A percentile compares a stretch with the other conserved stretches of the same genome.
phyloP scores from a whole-genome alignment of 2,113 vertebrate genomes.

The Hydropotes inermis region DNA sequence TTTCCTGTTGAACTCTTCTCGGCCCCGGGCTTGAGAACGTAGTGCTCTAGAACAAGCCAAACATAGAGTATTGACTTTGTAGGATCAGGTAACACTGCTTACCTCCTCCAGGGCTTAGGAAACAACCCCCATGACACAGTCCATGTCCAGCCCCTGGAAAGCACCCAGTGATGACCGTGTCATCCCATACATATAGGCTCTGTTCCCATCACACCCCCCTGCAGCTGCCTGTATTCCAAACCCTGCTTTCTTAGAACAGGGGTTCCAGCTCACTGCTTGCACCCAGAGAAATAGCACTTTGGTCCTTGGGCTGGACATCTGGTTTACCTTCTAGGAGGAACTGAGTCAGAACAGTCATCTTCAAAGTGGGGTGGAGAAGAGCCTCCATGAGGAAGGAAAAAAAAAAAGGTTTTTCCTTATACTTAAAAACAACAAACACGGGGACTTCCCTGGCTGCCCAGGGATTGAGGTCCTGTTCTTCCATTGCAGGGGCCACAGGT shows the following conservation, averaged over 20 bases:
- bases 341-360: background rate
- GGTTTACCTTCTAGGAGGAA: background rate
- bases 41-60: background rate
- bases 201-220: accelerated
- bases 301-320: background rate
- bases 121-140: accelerated
- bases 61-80: background rate
- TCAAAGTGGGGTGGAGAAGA: background rate
- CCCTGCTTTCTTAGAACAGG: background rate
- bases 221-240: background rate
- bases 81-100: background rate
- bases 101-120: background rate
- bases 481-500: background rate
- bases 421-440: background rate
- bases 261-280: too few relatives aligned
- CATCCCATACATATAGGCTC: accelerated
- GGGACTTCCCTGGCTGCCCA: background rate
- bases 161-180: accelerated
- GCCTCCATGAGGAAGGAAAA: background rate
- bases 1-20: background rate
- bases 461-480: background rate
- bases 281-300: too few relatives aligned
- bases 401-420: background rate
- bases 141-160: too few relatives aligned
- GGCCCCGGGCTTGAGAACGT: accelerated